phyloP scores from a whole-genome alignment of 2,888 invertebrate genomes.

The Trissolcus brochymenae region DNA sequence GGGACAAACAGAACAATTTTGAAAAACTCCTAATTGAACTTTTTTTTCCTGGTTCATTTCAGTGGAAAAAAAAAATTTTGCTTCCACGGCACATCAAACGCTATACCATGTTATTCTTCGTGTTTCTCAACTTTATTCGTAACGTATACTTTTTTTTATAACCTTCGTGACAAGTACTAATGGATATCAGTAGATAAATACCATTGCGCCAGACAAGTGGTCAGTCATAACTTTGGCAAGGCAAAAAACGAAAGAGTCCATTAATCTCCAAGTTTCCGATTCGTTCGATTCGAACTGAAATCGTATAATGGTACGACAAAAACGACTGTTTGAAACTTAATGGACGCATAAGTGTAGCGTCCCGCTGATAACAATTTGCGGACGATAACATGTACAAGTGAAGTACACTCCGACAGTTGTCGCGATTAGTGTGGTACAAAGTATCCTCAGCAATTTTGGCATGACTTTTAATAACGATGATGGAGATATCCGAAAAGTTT shows the following conservation, averaged over 20 bases:
- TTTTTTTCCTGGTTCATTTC: no score
- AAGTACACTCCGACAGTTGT: background rate
- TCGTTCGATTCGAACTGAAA: conserved; percentile 22
- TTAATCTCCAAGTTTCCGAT: conserved; percentile 32
- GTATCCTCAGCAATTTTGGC: background rate
- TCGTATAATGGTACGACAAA: background rate
- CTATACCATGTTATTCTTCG: conserved; percentile 3
- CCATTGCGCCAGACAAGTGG: conserved; percentile 38
- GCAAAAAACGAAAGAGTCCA: conserved; percentile 31
- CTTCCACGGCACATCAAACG: no score
- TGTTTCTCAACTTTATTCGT: conserved; percentile 10
- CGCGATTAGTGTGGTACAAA: conserved; percentile 16
- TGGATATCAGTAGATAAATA: conserved; percentile 42
- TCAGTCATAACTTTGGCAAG: conserved; percentile 26
- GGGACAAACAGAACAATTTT: no score
- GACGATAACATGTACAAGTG: background rate
- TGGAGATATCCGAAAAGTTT: conserved; percentile 27
- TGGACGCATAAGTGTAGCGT: background rate
- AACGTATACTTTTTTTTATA: conserved; percentile 12
- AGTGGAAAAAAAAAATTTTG: no score
- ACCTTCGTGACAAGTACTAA: conserved; percentile 38
- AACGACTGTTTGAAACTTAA: conserved; percentile 2
- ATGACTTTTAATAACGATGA: conserved; percentile 18
- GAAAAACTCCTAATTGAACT: no score
- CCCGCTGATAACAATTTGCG: conserved; percentile 3